Evolutionary conservation across 2,113 vertebrate species (phyloP).

Genomic region (Phalacrocorax carbo): DNA sequence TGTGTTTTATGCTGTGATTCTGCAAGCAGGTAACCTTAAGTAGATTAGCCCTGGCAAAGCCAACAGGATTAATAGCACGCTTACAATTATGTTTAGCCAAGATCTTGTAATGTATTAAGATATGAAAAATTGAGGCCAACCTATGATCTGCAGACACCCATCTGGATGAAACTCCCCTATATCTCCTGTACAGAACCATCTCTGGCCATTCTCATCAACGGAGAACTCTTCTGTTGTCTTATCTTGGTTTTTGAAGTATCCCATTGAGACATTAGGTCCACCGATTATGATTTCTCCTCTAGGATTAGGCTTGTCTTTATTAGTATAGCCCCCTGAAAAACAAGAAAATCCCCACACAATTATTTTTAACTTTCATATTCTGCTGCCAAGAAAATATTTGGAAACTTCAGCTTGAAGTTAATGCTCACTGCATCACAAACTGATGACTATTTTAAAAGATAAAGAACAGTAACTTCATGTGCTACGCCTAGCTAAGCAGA

Average conservation of each 20-base stretch:
- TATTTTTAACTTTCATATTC: not conserved
- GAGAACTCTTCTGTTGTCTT: constrained; percentile 84
- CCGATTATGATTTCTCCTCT: constrained; percentile 94
- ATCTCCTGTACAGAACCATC: constrained; percentile 97
- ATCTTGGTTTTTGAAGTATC: constrained; percentile 88
- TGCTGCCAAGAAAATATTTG: not conserved
- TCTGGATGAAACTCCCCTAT: constrained; percentile 93
- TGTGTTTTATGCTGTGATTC: not conserved
- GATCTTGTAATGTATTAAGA: not conserved
- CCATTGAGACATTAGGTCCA: constrained; percentile 92
- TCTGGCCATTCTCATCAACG: constrained; percentile 85
- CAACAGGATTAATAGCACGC: not conserved
- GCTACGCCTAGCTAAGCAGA: not conserved
- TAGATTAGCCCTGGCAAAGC: not conserved
- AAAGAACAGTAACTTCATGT: not conserved
- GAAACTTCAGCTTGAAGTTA: not conserved
- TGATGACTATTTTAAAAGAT: not conserved
- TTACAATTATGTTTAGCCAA: not conserved
- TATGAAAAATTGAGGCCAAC: constrained; percentile 68
- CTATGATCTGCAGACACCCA: constrained; percentile 95
- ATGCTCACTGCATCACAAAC: not conserved
- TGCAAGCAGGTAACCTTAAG: not conserved
- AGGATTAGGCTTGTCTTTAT: constrained; percentile 88
- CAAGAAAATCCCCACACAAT: not conserved
- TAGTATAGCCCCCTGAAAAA: constrained; percentile 89